Percentiles rank a stretch among this genome's conserved stretches.
Evolutionary conservation across 2,888 invertebrate genomes (phyloP).

Genomic region (Drosophila falleni): DNA sequence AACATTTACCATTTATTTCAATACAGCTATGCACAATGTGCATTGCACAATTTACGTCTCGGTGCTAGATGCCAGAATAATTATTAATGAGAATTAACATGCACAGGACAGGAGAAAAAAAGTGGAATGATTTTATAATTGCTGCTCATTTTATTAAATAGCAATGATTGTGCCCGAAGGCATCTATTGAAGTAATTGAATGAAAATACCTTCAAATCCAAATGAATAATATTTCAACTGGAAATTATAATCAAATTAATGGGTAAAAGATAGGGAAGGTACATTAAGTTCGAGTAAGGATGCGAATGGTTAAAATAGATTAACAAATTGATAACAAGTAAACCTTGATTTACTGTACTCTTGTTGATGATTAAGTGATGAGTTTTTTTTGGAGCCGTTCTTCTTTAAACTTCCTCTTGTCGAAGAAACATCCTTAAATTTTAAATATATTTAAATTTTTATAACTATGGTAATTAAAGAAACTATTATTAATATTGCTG

Average conservation of each 20-base stretch:
- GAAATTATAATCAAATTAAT: not conserved
- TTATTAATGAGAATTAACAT: slow-evolving; percentile 27
- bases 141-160: slow-evolving; percentile 28
- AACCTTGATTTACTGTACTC: too few species aligned
- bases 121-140: slow-evolving; percentile 29
- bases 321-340: not conserved
- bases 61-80: not conserved
- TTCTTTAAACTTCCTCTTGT: too few species aligned
- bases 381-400: too few species aligned
- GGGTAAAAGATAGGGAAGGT: not conserved
- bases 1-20: slow-evolving; percentile 26
- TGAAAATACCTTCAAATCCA: slow-evolving; percentile 20
- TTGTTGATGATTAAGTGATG: too few species aligned
- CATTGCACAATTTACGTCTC: not conserved
- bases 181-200: slow-evolving; percentile 25
- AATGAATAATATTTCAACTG: slow-evolving; percentile 5
- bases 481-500: too few species aligned
- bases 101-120: slow-evolving; percentile 4
- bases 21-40: not conserved
- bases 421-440: too few species aligned
- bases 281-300: not conserved
- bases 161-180: slow-evolving; percentile 21
- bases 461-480: too few species aligned
- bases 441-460: too few species aligned
- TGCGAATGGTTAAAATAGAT: not conserved